Percentiles rank a stretch among this genome's conserved stretches.
Evolutionary conservation across 1,140 invertebrate species (phyloP).

Genomic region (Hirudo medicinalis): DNA sequence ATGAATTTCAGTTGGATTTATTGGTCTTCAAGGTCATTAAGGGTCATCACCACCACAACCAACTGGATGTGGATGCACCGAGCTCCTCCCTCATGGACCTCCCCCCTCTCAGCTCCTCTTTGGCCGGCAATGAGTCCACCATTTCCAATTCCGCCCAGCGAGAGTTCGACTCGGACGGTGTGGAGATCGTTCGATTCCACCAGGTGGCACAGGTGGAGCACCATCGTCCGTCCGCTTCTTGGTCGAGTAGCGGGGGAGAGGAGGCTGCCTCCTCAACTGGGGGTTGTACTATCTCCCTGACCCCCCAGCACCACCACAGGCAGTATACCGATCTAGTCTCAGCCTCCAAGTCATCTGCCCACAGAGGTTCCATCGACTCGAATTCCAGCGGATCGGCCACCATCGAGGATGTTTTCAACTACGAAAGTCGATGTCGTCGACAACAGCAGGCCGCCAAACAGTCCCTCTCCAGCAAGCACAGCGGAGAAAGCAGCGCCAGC

Average conservation of each 20-base stretch:
- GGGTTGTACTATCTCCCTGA: too few species aligned
- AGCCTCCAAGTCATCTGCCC: too few species aligned
- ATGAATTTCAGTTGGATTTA: too few species aligned
- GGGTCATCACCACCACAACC: background rate
- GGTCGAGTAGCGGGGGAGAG: background rate
- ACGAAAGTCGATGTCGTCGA: too few species aligned
- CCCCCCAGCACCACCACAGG: too few species aligned
- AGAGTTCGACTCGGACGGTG: constrained; percentile 16
- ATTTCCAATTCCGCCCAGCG: background rate
- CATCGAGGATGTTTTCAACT: too few species aligned
- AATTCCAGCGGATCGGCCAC: too few species aligned
- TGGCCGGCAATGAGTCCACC: background rate
- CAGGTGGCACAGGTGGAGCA: constrained; percentile 23
- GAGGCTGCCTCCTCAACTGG: background rate
- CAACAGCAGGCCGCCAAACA: too few species aligned
- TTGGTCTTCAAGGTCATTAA: background rate
- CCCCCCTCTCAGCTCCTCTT: background rate
- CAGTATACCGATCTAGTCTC: too few species aligned
- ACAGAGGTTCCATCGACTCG: too few species aligned
- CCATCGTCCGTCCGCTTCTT: constrained; percentile 11
- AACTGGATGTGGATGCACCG: background rate
- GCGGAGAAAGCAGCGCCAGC: too few species aligned
- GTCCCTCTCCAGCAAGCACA: too few species aligned
- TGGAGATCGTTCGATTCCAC: constrained; percentile 21
- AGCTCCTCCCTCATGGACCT: constrained; percentile 4